Conservation (phyloP, 2,113 vertebrate genomes). For the Calypte anna region DNA sequence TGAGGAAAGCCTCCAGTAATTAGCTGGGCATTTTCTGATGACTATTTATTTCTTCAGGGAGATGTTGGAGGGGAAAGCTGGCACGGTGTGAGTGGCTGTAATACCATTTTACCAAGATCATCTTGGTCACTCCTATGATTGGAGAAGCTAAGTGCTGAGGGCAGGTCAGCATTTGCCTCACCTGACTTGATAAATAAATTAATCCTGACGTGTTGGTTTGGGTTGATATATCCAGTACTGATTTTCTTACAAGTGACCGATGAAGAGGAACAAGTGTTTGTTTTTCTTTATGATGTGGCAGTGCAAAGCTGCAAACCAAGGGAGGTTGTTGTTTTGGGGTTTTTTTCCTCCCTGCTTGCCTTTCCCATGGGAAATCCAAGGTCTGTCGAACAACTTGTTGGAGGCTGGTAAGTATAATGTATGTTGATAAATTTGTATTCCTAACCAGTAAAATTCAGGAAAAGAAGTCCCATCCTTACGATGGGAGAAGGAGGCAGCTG, state of each 20-base stretch:
- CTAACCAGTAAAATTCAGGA: too few species aligned
- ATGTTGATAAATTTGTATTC: too few species aligned
- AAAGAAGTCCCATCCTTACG: too few species aligned
- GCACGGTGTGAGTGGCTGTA: not conserved
- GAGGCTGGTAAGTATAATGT: not conserved
- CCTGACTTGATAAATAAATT: not conserved
- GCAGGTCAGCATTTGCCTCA: not conserved
- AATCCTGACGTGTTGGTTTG: not conserved
- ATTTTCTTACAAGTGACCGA: constrained; percentile 6
- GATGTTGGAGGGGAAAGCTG: not conserved
- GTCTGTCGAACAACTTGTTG: constrained; percentile 30
- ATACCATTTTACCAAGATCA: not conserved
- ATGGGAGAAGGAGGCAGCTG: not conserved
- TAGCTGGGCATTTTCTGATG: not conserved
- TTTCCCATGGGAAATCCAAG: constrained; percentile 27
- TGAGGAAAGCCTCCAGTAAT: not conserved
- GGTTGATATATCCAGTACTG: constrained; percentile 19
- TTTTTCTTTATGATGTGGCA: constrained; percentile 16
- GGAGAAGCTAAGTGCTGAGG: not conserved
- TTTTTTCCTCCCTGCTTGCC: not conserved
- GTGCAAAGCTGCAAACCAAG: not conserved
- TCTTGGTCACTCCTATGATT: not conserved
- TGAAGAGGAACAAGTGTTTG: not conserved
- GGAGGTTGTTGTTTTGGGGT: not conserved
- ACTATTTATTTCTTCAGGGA: not conserved